Evolutionary conservation across 2,113 vertebrate genomes (phyloP).

Genomic region (Oncorhynchus mykiss): DNA sequence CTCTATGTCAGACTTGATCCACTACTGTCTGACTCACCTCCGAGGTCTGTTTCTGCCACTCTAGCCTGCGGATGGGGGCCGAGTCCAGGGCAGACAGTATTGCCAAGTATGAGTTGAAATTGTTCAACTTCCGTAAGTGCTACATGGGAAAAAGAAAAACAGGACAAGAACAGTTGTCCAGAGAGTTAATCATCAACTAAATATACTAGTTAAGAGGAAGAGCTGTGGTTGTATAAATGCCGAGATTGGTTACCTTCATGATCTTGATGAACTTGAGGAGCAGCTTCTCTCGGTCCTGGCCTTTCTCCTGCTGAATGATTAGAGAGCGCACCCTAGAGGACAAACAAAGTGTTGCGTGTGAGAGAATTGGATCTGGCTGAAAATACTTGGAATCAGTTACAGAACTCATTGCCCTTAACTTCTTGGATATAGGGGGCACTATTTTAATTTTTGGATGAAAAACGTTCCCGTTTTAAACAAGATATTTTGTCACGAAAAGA

Average conservation of each 20-base stretch:
- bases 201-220: neutral
- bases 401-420: no score
- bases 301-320: conserved; percentile 97
- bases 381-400: no score
- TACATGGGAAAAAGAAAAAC: conserved; percentile 38
- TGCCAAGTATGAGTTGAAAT: conserved; percentile 99
- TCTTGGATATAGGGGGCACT: no score
- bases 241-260: conserved; percentile 86
- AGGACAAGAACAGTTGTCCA: neutral
- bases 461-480: no score
- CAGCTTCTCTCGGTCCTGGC: conserved; percentile 93
- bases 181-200: neutral
- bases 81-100: conserved; percentile 97
- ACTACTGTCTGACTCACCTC: conserved; percentile 70
- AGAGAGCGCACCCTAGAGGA: conserved; percentile 91
- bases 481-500: no score
- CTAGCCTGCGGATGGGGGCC: conserved; percentile 92
- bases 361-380: no score
- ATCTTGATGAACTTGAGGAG: conserved; percentile 99
- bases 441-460: no score
- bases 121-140: conserved; percentile 98
- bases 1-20: no score
- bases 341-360: neutral
- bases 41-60: conserved; percentile 99
- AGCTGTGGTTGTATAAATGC: neutral